Conservation (phyloP, 2,113 vertebrate genomes). For the Istiophorus platypterus region DNA sequence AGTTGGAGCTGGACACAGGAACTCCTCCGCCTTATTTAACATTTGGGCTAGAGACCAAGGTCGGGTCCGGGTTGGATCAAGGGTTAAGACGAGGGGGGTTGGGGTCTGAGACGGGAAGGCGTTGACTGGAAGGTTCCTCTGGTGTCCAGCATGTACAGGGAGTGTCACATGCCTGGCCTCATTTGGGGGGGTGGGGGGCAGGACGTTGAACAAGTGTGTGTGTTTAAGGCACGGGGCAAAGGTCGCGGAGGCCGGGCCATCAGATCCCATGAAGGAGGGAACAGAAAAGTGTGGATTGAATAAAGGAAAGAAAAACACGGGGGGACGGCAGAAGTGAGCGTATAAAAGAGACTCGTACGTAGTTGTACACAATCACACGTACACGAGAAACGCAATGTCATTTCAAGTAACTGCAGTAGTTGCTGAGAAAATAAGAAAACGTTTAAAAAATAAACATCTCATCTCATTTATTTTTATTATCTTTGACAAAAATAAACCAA, state of each 20-base stretch:
- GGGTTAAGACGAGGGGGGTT: background rate
- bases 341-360: background rate
- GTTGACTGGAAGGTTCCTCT: background rate
- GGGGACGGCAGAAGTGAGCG: too few species aligned
- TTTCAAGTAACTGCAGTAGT: too few species aligned
- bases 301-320: background rate
- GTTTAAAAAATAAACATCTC: too few species aligned
- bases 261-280: constrained; percentile 16
- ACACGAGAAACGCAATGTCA: too few species aligned
- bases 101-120: background rate
- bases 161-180: background rate
- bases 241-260: background rate
- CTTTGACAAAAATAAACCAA: background rate
- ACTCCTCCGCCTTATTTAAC: too few species aligned
- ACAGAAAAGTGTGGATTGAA: background rate
- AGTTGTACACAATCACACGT: too few species aligned
- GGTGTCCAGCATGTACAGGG: background rate
- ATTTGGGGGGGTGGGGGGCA: background rate
- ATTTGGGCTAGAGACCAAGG: background rate
- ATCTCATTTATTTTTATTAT: too few species aligned
- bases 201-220: background rate
- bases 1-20: background rate
- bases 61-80: background rate
- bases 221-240: constrained; percentile 23
- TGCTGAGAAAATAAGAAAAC: too few species aligned